Conservation (phyloP, 2,888 invertebrate species). For the Caenorhabditis macrosperma region DNA sequence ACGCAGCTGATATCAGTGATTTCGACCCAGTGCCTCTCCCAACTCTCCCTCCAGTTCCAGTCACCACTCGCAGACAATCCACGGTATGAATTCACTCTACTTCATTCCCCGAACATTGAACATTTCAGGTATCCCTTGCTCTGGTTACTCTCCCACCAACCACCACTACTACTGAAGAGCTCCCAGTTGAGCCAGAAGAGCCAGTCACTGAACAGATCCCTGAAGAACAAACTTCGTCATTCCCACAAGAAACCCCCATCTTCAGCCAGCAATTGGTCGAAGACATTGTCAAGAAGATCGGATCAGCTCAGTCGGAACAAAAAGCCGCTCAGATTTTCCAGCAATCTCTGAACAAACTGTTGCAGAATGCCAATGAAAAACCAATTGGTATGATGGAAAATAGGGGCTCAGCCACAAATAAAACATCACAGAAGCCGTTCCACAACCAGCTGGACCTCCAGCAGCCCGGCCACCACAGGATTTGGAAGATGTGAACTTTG, state of each 20-base stretch:
- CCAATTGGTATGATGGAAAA: slow-evolving; percentile 33
- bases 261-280: slow-evolving; percentile 57
- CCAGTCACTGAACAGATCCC: slow-evolving; percentile 31
- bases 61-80: slow-evolving; percentile 17
- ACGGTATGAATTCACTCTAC: slow-evolving; percentile 3
- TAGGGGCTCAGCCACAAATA: not conserved
- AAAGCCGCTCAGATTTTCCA: slow-evolving; percentile 68
- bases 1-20: slow-evolving; percentile 40
- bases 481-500: slow-evolving; percentile 37
- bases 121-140: slow-evolving; percentile 32
- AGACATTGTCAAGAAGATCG: slow-evolving; percentile 66
- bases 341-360: slow-evolving; percentile 62
- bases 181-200: slow-evolving; percentile 35
- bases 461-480: slow-evolving; percentile 51
- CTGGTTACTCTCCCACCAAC: slow-evolving; percentile 48
- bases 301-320: slow-evolving; percentile 63
- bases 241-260: slow-evolving; percentile 54
- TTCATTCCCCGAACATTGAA: not conserved
- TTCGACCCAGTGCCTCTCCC: slow-evolving; percentile 21
- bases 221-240: slow-evolving; percentile 46
- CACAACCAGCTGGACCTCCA: slow-evolving; percentile 48
- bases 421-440: slow-evolving; percentile 26
- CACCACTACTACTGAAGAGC: slow-evolving; percentile 36
- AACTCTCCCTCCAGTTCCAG: slow-evolving; percentile 9
- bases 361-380: slow-evolving; percentile 59